Conservation (phyloP, 2,113 vertebrate genomes). For the Brienomyrus longianalis region DNA sequence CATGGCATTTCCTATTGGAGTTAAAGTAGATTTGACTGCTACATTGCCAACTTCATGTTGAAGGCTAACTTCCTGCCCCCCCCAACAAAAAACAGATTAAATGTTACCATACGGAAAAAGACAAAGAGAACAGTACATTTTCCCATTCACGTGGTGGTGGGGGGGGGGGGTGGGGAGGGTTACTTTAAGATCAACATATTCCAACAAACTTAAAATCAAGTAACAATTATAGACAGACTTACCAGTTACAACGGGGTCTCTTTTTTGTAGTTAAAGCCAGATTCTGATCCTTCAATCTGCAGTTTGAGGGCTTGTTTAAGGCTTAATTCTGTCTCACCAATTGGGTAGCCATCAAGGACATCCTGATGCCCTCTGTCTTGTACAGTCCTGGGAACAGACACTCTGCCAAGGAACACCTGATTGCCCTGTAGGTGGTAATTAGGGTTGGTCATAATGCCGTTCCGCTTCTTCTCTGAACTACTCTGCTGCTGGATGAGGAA, state of each 20-base stretch:
- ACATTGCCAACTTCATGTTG: neutral
- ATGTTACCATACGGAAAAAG: neutral
- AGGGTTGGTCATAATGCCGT: conserved; percentile 96
- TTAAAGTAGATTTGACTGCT: neutral
- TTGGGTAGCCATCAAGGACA: conserved; percentile 81
- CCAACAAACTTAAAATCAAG: neutral
- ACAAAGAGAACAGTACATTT: neutral
- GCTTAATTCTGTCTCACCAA: conserved; percentile 85
- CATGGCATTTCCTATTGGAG: neutral
- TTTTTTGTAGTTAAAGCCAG: conserved; percentile 94
- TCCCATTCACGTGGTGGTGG: neutral
- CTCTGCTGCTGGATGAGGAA: conserved; percentile 86
- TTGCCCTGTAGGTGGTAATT: conserved; percentile 94
- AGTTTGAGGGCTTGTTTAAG: conserved; percentile 98
- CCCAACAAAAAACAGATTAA: neutral
- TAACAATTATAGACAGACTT: conserved; percentile 24
- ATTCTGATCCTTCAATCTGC: conserved; percentile 87
- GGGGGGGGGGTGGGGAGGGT: neutral
- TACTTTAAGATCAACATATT: neutral
- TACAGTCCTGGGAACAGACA: conserved; percentile 80
- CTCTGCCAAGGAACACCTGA: conserved; percentile 87
- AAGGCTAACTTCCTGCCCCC: neutral
- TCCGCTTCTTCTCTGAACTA: conserved; percentile 84
- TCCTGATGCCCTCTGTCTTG: conserved; percentile 82
- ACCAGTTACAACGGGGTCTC: conserved; percentile 94